Base-by-base conservation (phyloP, 2,797 vertebrate genomes). In the Sebastiscus tertius region DNA sequence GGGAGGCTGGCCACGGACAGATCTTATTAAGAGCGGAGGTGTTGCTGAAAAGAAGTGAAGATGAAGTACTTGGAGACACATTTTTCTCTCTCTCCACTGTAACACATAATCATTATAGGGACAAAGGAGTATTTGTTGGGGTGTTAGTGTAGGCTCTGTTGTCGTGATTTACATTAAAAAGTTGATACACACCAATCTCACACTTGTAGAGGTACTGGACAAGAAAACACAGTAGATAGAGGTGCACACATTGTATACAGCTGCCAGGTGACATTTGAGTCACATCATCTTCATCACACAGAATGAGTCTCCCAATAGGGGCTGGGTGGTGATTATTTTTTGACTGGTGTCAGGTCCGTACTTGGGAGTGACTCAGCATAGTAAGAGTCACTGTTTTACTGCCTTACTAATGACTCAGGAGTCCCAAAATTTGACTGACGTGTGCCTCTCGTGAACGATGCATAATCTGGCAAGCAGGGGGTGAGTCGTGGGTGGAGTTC, bases 1-100 rank as follows among this genome's bases (percentile, higher is more conserved):
- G 65, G 79, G 76, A 61, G 55, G 66, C 34, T 31, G 76, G 66
- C 77, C 42, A 34, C 24, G 22, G 77, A 79, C 56, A 55, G 72
- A 81, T 81, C 75, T 83, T 60, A 75, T 86, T 82, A 83, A 82
- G 49, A 79, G 54, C 70, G 26, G 39, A 86, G 59, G 56, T 13
- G 11, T 22, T 63, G 39, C 16, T 82, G 42, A 63, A 78, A 72
- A 22, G 52, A 72, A 22, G 52, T n/a, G 18, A 63, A 7, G 34
- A 65, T 60, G 56, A 77, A 29, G 36, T 26, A 61, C 65, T 46
- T 60, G 42, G 12, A 61, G 20, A 56, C 31, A 49, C 6, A 67
- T 55, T 66, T 55, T 66, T 58, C 20, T 20, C 31, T 73, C 64
- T 73, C 26, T 77, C 6, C 22, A 52, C 16, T 39, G 14, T n/a